A percentile compares a stretch with the other conserved stretches of the same genome.
Conservation (phyloP, 1,140 invertebrate species). For the Micrasema longulum region DNA sequence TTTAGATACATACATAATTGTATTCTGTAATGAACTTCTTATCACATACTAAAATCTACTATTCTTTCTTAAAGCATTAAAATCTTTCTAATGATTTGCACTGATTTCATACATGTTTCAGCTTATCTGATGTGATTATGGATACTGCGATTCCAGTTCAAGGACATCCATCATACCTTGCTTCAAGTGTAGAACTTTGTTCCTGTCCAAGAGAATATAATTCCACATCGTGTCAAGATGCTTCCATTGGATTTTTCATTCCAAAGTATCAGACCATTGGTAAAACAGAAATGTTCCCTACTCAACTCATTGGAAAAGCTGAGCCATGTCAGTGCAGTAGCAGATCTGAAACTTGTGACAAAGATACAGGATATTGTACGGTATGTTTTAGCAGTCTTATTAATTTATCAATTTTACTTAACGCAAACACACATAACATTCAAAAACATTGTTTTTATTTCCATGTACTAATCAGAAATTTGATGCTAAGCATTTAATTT, state of each 20-base stretch:
- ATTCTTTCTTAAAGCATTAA: no score
- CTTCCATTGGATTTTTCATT: conserved; percentile 84
- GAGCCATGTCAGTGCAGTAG: conserved; percentile 86
- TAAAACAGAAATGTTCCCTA: conserved; percentile 72
- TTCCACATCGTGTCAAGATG: conserved; percentile 88
- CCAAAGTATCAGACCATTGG: conserved; percentile 55
- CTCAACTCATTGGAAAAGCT: conserved; percentile 84
- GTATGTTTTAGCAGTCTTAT: no score
- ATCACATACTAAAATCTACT: no score
- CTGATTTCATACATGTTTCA: no score
- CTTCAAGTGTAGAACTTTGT: conserved; percentile 89
- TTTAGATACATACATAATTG: no score
- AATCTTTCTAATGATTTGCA: no score
- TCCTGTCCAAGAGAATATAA: conserved; percentile 84
- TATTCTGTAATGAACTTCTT: no score
- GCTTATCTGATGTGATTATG: conserved; percentile 81
- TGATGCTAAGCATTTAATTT: no score
- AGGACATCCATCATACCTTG: conserved; percentile 74
- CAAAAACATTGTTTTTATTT: no score
- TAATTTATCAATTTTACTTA: conserved; percentile 4
- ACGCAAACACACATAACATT: no score
- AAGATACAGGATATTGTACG: conserved; percentile 86
- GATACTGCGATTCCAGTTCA: conserved; percentile 81
- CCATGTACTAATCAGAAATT: no score
- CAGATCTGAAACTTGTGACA: conserved; percentile 83